Evolutionary conservation across 2,797 vertebrate species (phyloP), one percentile per base, ranked within the genome.

Genomic region (Gastrophryne carolinensis): DNA sequence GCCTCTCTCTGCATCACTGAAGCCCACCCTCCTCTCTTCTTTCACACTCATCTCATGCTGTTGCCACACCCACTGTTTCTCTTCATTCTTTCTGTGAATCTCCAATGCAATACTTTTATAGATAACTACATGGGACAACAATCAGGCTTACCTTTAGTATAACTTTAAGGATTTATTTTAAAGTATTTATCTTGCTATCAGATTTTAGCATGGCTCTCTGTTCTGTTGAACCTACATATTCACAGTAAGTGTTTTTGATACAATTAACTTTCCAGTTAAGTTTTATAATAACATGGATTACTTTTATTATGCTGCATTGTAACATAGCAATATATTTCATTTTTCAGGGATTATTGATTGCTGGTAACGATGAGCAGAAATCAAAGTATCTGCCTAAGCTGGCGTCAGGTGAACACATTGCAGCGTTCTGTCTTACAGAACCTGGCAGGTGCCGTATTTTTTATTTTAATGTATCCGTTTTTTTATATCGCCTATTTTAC

Each of bases 401-500:
- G 83, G 91, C 97, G 0, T 91, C 95, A 0, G 97, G 97, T 73
- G 96, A 98, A 75, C 87, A 98, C 72, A 75, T 97, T 0, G 97
- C 97, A 17, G 97, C 97, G 15, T 99, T 98, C 86, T 99, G 97
- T 72, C 92, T 99, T 67, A 98, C 96, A 0, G 97, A 99, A 71
- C 90, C 95, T 0, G 92, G 93, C 81, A 98, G 97, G 97, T 99
- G 86, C 66, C n/a, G 13, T 35, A 24, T 5, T 15, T 7, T 32
- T 29, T 24, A 19, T 13, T 53, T 15, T 34, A 5, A 15, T 2
- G 1, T 12, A 26, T 29, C 12, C 12, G 8, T 23, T 12, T 5
- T n/a, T n/a, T n/a, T n/a, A n/a, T n/a, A n/a, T n/a, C n/a, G n/a
- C n/a, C n/a, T n/a, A n/a, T n/a, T n/a, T n/a, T n/a, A n/a, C n/a